Percentiles rank a stretch among this genome's conserved stretches.
Evolutionary conservation across 2,888 invertebrate species (phyloP).

Genomic region (Epinotia ramella): DNA sequence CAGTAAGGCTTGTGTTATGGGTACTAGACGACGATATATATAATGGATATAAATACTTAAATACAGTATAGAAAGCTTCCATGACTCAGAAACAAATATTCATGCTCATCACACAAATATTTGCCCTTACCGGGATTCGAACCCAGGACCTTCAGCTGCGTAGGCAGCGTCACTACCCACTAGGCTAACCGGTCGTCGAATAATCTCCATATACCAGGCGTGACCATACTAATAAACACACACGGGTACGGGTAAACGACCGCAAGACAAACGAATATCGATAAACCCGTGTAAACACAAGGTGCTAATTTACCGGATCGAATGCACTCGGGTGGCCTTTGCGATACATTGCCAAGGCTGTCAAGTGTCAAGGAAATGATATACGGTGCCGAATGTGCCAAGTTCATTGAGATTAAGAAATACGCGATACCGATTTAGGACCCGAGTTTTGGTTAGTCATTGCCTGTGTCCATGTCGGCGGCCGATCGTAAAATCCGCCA

Average conservation of each 20-base stretch:
- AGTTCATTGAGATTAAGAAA: slow-evolving; percentile 16
- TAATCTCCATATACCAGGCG: not conserved
- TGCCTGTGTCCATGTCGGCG: not conserved
- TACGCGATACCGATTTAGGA: slow-evolving; percentile 13
- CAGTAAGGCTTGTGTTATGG: no score
- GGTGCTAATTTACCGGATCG: slow-evolving; percentile 74
- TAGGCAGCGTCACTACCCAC: no score
- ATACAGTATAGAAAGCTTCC: no score
- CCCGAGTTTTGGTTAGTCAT: not conserved
- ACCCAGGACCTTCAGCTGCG: no score
- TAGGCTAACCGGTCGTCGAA: no score
- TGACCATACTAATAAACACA: not conserved
- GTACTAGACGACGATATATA: no score
- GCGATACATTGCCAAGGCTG: slow-evolving; percentile 31
- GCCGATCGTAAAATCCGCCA: no score
- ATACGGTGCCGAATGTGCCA: slow-evolving; percentile 17
- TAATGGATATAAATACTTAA: no score
- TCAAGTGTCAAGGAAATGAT: slow-evolving; percentile 20
- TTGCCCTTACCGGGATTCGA: no score
- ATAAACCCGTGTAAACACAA: slow-evolving; percentile 58
- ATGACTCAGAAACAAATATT: no score
- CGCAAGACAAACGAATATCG: slow-evolving; percentile 63
- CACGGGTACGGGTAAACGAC: slow-evolving; percentile 58
- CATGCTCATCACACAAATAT: no score
- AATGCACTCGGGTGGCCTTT: slow-evolving; percentile 52